A percentile compares a stretch with the other conserved stretches of the same genome.
Conservation (phyloP, 2,888 invertebrate species). For the Rhingia rostrata region DNA sequence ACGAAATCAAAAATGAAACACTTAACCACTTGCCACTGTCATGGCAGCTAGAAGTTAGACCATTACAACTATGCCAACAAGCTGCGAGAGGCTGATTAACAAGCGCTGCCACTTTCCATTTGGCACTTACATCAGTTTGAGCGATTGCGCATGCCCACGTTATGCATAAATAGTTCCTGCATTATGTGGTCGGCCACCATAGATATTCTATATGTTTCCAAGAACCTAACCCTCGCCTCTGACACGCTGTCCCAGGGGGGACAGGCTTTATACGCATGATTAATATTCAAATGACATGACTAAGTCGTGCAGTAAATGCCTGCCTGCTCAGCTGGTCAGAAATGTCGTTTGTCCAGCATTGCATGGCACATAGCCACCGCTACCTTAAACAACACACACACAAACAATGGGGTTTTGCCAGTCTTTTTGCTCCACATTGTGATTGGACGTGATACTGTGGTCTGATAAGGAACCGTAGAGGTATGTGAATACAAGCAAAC, state of each 20-base stretch:
- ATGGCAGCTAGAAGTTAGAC: background rate
- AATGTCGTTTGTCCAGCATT: slow-evolving; percentile 47
- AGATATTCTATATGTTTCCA: slow-evolving; percentile 10
- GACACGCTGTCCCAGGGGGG: slow-evolving; percentile 13
- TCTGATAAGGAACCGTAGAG: slow-evolving; percentile 37
- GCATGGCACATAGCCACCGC: background rate
- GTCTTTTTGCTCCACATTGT: slow-evolving; percentile 41
- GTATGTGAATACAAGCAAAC: slow-evolving; percentile 34
- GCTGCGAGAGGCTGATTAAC: slow-evolving; percentile 5
- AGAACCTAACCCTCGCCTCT: slow-evolving; percentile 23
- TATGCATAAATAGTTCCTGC: slow-evolving; percentile 72
- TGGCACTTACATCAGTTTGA: slow-evolving; percentile 60
- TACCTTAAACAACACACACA: background rate
- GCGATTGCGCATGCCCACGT: slow-evolving; percentile 54
- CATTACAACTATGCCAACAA: slow-evolving; percentile 18
- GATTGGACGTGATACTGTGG: slow-evolving; percentile 22
- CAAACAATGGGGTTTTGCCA: slow-evolving; percentile 20
- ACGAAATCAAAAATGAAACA: slow-evolving; percentile 33
- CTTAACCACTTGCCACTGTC: background rate
- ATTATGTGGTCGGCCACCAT: slow-evolving; percentile 26
- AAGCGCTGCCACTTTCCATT: slow-evolving; percentile 62
- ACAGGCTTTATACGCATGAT: slow-evolving; percentile 64
- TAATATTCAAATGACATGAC: slow-evolving; percentile 74
- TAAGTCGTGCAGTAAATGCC: slow-evolving; percentile 62
- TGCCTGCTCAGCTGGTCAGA: slow-evolving; percentile 59